Base-by-base conservation (phyloP, 1,140 invertebrate species). In the Lepeophtheirus salmonis region DNA sequence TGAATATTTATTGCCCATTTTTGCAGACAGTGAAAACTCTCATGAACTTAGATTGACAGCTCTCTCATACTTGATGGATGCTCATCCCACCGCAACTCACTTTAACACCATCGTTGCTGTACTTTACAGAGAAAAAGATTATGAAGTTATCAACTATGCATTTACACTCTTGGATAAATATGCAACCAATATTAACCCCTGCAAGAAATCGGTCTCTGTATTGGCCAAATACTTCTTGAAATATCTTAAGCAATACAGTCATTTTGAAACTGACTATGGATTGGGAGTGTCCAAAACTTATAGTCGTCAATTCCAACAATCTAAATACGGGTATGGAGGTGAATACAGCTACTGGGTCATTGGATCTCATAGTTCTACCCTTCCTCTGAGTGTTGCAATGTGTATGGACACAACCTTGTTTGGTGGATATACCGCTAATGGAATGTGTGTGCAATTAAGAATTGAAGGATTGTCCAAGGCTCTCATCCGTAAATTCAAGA, bases 111-210 rank as follows among this genome's bases (percentile, higher is more conserved):
- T 61, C 25, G 22, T 61, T 2, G 25, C 59, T 18, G 25, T 23
- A 13, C 49, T 61, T 14, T 55, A 61, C 22, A 25, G 16, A 25
- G 59, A 61, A 50, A 21, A 49, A n/a, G 50, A 53, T 18, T 61
- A 56, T 55, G 59, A 61, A 53, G 2, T 61, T 13, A 26, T 25
- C 49, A 61, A 61, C 59, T 61, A 22, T 55, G 59, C 59, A 6
- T 61, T 21, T 23, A 61, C 50, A 13, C 24, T 61, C 1, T 55
- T 61, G 14, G 59, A 61, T 20, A 23, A 24, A 23, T 61, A 22
- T 61, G 48, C 59, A 6, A 13, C 16, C 20, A 23, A 48, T 14
- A 23, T 61, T 20, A 53, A 54, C 23, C 59, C 59, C 21, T 61
- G 59, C 49, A n/a, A 56, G 6, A 20, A 56, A 18, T 13, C 54